A percentile compares a stretch with the other conserved stretches of the same genome.
These are phyloP conservation scores for Eumeta japonica DNA, from an alignment of 1,140 invertebrate genomes.

Conservation along the genomic window DNA sequence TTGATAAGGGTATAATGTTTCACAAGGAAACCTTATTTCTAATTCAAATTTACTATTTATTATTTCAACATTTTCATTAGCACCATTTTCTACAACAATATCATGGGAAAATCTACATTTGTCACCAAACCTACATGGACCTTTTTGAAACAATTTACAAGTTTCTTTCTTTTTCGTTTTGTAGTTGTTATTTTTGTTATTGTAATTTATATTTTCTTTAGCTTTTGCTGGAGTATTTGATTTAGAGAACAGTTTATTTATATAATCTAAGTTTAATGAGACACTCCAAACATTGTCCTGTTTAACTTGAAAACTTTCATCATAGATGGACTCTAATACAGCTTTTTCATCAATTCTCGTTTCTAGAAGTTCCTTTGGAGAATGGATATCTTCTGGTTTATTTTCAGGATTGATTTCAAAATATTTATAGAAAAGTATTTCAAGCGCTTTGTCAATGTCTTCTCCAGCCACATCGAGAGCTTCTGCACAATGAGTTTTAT, in stretches of 20 bases:
- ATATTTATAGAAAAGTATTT: conserved; percentile 70
- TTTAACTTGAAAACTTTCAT: conserved; percentile 64
- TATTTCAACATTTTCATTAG: conserved; percentile 14
- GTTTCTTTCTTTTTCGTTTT: conserved; percentile 61
- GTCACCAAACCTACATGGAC: conserved; percentile 67
- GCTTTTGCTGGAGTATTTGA: conserved; percentile 36
- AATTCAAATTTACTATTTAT: conserved; percentile 60
- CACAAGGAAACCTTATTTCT: conserved; percentile 71
- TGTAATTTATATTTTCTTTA: conserved; percentile 45
- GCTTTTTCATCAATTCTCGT: conserved; percentile 68
- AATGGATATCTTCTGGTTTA: conserved; percentile 39
- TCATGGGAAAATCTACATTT: conserved; percentile 75
- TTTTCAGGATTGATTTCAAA: conserved; percentile 53
- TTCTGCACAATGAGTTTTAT: conserved; percentile 70
- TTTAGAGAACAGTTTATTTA: conserved; percentile 61
- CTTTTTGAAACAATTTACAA: conserved; percentile 68
- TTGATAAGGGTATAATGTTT: conserved; percentile 71
- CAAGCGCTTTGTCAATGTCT: conserved; percentile 66
- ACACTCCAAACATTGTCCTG: conserved; percentile 69
- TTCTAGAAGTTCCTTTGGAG: conserved; percentile 59
- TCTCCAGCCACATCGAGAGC: conserved; percentile 64
- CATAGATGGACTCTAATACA: conserved; percentile 73
- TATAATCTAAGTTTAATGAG: conserved; percentile 66
- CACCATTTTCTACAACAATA: conserved; percentile 31
- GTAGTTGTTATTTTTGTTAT: conserved; percentile 29